Evolutionary conservation across 2,797 vertebrate genomes (phyloP).

Genomic region (Kryptolebias ocellatus): DNA sequence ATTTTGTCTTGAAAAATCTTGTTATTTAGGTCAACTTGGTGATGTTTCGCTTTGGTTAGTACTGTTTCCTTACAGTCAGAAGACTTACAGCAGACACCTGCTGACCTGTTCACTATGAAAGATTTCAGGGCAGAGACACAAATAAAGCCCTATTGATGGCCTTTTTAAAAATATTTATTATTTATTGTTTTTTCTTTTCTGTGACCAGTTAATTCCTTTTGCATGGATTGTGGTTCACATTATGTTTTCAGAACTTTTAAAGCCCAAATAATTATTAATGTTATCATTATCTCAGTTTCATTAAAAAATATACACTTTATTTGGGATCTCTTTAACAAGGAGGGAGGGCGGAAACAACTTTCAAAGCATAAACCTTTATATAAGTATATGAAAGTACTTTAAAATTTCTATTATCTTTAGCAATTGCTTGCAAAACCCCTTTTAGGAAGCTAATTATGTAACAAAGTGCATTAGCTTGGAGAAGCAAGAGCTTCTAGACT

Average conservation of each 20-base stretch:
- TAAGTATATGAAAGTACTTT: constrained; percentile 7
- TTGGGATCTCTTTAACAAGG: not conserved
- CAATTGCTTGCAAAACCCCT: constrained; percentile 35
- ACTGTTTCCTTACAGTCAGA: too few relatives aligned
- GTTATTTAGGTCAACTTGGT: too few relatives aligned
- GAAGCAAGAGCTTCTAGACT: constrained; percentile 10
- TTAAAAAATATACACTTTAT: not conserved
- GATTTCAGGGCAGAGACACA: not conserved
- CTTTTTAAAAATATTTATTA: too few relatives aligned
- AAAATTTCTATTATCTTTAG: constrained; percentile 16
- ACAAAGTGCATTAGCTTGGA: too few relatives aligned
- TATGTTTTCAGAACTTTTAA: constrained; percentile 4
- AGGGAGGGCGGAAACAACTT: not conserved
- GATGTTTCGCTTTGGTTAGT: too few relatives aligned
- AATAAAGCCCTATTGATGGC: not conserved
- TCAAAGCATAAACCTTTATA: not conserved
- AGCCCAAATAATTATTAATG: not conserved
- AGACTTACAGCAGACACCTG: too few relatives aligned
- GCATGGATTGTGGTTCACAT: constrained; percentile 20
- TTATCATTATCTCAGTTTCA: not conserved
- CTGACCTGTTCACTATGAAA: not conserved
- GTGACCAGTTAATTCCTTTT: too few relatives aligned
- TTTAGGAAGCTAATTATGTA: not conserved
- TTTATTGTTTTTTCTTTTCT: too few relatives aligned
- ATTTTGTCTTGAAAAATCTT: too few relatives aligned